Base-by-base conservation (phyloP, 2,113 vertebrate species). In the Nyctereutes procyonoides region DNA sequence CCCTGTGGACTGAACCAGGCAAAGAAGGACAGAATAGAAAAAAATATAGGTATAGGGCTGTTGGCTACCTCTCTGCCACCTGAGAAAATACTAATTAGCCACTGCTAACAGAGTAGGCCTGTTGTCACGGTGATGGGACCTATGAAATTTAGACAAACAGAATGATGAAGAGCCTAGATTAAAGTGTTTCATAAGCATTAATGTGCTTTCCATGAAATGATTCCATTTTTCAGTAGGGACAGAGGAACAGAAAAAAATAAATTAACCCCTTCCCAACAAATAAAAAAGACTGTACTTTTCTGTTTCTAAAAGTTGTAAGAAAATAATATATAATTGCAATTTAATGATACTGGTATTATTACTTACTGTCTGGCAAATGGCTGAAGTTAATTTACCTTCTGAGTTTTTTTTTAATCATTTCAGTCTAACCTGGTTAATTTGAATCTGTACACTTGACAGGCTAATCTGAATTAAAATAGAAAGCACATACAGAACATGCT, bases 401-500 rank as follows among this genome's bases (percentile, higher is more conserved):
- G 32, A 24, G 14, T 92, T 74, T 77, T 56, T 90, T 48, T 87
- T 60, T 4, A 35, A 91, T 71, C 10, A 90, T 89, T 95, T 95
- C 73, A 67, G 26, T 76, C 76, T 84, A 93, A 92, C 26, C 20
- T 95, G 51, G 48, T 82, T 91, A 86, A 95, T 96, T 93, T 90
- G 81, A 77, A 67, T 96, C 53, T 96, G 30, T 92, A 91, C 16
- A 94, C 8, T 92, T 16, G 51, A 85, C 4, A 91, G 82, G 35
- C 90, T 90, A 90, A 93, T 76, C 67, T 56, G 28, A 80, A 67
- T 97, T 63, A 97, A 97, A 97, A 92, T n/a, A 97, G 62, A 80
- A 93, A 96, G 48, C 43, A 80, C 12, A 43, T 60, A 55, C 24
- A 87, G 35, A 82, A 32, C 87, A 92, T 62, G 14, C n/a, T 30